Evolutionary conservation across 2,797 vertebrate genomes (phyloP), one percentile per base, ranked within the genome.

Genomic region (Spinus olivaceus): DNA sequence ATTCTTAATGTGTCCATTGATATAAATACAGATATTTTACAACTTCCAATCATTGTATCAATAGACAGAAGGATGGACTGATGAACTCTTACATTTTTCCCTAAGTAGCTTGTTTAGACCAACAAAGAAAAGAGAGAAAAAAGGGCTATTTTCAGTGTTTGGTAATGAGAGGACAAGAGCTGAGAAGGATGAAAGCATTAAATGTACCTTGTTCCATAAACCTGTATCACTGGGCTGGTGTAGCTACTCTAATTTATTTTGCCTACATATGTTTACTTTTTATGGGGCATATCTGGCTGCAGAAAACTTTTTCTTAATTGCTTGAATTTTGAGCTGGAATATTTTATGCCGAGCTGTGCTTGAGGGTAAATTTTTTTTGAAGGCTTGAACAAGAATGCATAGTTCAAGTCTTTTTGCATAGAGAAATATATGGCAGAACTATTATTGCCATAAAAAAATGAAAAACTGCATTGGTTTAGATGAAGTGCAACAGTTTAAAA

Each of bases 301-400:
- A 15, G 76, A 86, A 93, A 88, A 85, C 53, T 90, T 94, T 80
- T 72, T 61, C 70, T 82, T 92, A 90, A 86, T 69, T 90, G 80
- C 78, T 88, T 13, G 8, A 63, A 49, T 91, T 95, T 74, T 53
- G 71, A 94, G 47, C 50, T 72, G 86, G 87, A 92, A 65, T 93
- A 71, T 66, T 94, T 89, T 80, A 56, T 86, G 77, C 46, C 76
- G 70, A 54, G 54, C 65, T 18, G 1, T 72, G 86, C 85, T 96
- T 53, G 33, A 86, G 88, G 69, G 77, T 90, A 77, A 61, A 17
- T 73, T 65, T 50, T 69, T 70, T 59, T 46, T 69, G 24, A 87
- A 70, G 60, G n/a, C 60, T 82, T 77, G 79, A 94, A 73, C 1
- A 13, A 49, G 46, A 72, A 85, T 70, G 39, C 71, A 9, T 44